Evolutionary conservation across 1,140 invertebrate species (phyloP).

Genomic region (Meteorus sp.): DNA sequence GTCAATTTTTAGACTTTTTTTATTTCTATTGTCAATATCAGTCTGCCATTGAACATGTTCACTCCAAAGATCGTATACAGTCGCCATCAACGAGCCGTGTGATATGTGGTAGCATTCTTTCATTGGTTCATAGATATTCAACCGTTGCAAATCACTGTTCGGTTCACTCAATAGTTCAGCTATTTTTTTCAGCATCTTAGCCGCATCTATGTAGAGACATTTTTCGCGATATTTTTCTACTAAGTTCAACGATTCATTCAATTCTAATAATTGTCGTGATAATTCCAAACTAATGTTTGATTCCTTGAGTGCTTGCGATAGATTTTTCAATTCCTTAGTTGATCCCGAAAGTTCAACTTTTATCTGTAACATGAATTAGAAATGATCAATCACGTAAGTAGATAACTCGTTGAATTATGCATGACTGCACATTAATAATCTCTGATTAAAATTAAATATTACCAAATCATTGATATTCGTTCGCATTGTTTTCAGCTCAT

Average conservation of each 20-base stretch:
- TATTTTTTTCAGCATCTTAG: constrained; percentile 58
- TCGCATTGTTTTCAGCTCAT: constrained; percentile 58
- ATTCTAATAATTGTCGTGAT: constrained; percentile 57
- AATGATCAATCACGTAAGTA: constrained; percentile 17
- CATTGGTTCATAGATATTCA: constrained; percentile 56
- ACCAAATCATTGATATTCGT: constrained; percentile 59
- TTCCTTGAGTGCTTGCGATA: constrained; percentile 59
- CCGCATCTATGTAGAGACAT: constrained; percentile 55
- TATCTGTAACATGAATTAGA: constrained; percentile 46
- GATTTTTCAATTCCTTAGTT: constrained; percentile 59
- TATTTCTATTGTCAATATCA: constrained; percentile 30
- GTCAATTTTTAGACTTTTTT: constrained; percentile 43
- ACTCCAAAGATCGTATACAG: constrained; percentile 56
- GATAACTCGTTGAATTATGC: too few relatives aligned
- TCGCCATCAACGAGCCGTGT: constrained; percentile 51
- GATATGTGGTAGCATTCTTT: constrained; percentile 50
- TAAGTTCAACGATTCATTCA: constrained; percentile 58
- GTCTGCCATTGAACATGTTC: constrained; percentile 54
- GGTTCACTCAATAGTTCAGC: constrained; percentile 53
- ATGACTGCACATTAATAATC: background rate
- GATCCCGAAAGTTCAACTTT: constrained; percentile 62
- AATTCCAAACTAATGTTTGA: constrained; percentile 59
- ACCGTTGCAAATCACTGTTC: constrained; percentile 54
- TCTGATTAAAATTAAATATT: constrained; percentile 9
- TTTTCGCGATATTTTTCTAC: constrained; percentile 56